Conservation (phyloP, 2,888 invertebrate genomes). For the Merodon equestris region DNA sequence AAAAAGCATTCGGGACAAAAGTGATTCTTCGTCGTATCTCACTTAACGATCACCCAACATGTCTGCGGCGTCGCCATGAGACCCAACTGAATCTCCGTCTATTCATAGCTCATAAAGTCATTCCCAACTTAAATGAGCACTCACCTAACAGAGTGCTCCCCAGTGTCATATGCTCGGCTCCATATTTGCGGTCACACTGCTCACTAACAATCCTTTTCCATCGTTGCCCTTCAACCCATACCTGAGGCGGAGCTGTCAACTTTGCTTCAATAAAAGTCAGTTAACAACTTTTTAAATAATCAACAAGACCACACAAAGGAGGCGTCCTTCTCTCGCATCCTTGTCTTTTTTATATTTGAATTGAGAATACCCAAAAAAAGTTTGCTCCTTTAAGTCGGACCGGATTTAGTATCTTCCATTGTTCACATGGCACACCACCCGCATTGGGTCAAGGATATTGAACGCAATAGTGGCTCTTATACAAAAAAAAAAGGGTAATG, state of each 20-base stretch:
- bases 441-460: slow-evolving; percentile 58
- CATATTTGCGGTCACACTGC: slow-evolving; percentile 15
- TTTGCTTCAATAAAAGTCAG: slow-evolving; percentile 37
- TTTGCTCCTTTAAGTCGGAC: slow-evolving; percentile 29
- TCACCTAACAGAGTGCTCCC: slow-evolving; percentile 18
- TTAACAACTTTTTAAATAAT: slow-evolving; percentile 62
- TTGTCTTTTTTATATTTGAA: neutral
- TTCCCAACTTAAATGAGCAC: slow-evolving; percentile 24
- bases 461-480: slow-evolving; percentile 28
- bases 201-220: neutral
- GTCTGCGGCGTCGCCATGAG: too few species aligned
- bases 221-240: neutral
- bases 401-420: slow-evolving; percentile 25
- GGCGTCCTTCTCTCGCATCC: slow-evolving; percentile 5
- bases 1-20: too few species aligned
- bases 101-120: slow-evolving; percentile 32
- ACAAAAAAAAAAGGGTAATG: neutral
- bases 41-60: too few species aligned
- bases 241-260: slow-evolving; percentile 2
- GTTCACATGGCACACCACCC: slow-evolving; percentile 23
- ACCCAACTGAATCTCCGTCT: neutral
- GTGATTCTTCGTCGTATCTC: too few species aligned
- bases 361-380: slow-evolving; percentile 16
- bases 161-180: slow-evolving; percentile 24
- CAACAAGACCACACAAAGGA: slow-evolving; percentile 47